These are phyloP conservation scores for Oligia fasciuncula DNA, from an alignment of 2,888 invertebrate genomes.

Conservation along the genomic window DNA sequence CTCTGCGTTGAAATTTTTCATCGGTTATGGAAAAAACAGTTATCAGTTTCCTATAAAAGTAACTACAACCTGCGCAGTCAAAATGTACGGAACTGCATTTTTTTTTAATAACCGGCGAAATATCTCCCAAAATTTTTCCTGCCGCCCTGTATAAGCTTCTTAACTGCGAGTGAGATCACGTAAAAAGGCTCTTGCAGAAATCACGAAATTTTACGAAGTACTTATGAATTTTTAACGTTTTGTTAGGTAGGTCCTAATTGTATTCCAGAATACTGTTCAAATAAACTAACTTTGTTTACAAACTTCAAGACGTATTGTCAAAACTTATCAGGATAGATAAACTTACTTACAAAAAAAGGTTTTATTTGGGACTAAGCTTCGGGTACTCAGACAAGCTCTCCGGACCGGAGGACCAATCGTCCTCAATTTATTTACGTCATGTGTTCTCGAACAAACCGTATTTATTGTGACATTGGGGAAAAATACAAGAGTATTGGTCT, in stretches of 20 bases:
- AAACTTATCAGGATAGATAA: conserved; percentile 9
- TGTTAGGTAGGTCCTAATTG: not conserved
- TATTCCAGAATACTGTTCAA: not conserved
- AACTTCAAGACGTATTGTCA: not conserved
- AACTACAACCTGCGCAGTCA: not conserved
- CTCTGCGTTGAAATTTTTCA: not conserved
- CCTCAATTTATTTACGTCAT: conserved; percentile 49
- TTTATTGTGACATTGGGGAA: conserved; percentile 47
- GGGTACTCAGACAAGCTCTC: conserved; percentile 21
- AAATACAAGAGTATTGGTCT: conserved; percentile 35
- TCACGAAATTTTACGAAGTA: too few species aligned
- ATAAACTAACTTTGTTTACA: not conserved
- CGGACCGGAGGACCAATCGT: conserved; percentile 40
- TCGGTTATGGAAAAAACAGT: not conserved
- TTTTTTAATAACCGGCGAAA: not conserved
- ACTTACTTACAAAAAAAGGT: conserved; percentile 23
- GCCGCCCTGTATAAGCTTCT: not conserved
- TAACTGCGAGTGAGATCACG: not conserved
- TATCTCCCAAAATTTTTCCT: not conserved
- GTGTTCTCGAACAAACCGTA: conserved; percentile 38
- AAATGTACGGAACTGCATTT: not conserved
- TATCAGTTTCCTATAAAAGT: not conserved
- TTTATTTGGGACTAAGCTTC: conserved; percentile 15
- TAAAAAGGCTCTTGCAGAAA: not conserved
- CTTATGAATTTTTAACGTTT: not conserved